phyloP scores from a whole-genome alignment of 2,888 invertebrate species.

The Cataglyphis livida region DNA sequence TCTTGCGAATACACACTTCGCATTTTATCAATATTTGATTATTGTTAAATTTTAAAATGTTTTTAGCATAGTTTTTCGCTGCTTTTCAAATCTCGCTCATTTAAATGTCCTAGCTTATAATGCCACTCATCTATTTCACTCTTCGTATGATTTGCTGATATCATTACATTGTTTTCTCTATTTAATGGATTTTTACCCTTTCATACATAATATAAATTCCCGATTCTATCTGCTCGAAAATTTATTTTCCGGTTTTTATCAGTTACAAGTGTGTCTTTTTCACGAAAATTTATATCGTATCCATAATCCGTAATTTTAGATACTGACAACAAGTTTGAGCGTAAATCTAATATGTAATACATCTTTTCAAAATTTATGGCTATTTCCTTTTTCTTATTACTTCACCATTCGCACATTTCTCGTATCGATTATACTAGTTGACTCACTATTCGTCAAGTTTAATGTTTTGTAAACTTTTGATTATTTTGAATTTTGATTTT shows the following conservation, averaged over 20 bases:
- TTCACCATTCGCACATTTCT: background rate
- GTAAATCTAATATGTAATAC: background rate
- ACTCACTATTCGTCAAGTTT: background rate
- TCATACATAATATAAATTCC: background rate
- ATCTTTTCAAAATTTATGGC: background rate
- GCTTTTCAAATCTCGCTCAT: background rate
- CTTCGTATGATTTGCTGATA: background rate
- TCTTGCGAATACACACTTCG: background rate
- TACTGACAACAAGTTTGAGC: background rate
- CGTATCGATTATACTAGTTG: background rate
- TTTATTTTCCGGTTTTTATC: background rate
- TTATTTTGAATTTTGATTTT: background rate
- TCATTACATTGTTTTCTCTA: background rate
- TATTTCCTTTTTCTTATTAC: background rate
- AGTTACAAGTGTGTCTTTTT: background rate
- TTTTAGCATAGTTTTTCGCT: background rate
- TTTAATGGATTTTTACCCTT: background rate
- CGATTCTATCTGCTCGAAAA: background rate
- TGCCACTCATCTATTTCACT: background rate
- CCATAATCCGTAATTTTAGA: background rate
- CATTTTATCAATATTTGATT: background rate
- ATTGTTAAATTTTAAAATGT: background rate
- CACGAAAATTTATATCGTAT: background rate
- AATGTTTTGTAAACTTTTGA: background rate
- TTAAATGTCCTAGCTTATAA: slow-evolving; percentile 2